Conservation (phyloP, 2,888 invertebrate species). For the Hedya salicella region DNA sequence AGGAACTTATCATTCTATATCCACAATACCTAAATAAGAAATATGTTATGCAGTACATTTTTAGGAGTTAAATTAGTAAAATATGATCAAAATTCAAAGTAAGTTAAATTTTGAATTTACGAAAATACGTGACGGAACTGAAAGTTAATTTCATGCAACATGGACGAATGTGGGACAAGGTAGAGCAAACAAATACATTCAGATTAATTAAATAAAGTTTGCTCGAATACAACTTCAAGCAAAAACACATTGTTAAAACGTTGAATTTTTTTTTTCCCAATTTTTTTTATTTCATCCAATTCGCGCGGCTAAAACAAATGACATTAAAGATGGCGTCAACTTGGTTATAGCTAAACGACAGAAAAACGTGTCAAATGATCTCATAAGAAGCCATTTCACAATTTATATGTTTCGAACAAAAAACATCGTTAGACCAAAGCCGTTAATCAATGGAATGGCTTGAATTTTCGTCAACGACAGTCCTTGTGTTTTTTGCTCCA, state of each 20-base stretch:
- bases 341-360: background rate
- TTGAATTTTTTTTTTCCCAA: background rate
- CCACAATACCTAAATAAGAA: no score
- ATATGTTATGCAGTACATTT: no score
- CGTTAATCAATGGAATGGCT: constrained; percentile 32
- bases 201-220: background rate
- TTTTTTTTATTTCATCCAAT: background rate
- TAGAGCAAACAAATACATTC: background rate
- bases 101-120: no score
- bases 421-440: constrained; percentile 26
- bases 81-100: no score
- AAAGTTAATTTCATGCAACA: background rate
- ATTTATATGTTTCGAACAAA: constrained; percentile 12
- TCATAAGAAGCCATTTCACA: background rate
- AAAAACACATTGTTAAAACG: background rate
- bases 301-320: background rate
- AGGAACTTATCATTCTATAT: no score
- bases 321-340: background rate
- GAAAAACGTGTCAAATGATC: constrained; percentile 18
- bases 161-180: background rate
- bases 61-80: no score
- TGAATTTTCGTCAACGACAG: constrained; percentile 49
- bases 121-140: background rate
- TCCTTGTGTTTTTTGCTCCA: constrained; percentile 56
- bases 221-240: background rate